These are phyloP conservation scores for Sceliomorpha sp. DNA, from an alignment of 2,888 invertebrate genomes.

Conservation along the genomic window DNA sequence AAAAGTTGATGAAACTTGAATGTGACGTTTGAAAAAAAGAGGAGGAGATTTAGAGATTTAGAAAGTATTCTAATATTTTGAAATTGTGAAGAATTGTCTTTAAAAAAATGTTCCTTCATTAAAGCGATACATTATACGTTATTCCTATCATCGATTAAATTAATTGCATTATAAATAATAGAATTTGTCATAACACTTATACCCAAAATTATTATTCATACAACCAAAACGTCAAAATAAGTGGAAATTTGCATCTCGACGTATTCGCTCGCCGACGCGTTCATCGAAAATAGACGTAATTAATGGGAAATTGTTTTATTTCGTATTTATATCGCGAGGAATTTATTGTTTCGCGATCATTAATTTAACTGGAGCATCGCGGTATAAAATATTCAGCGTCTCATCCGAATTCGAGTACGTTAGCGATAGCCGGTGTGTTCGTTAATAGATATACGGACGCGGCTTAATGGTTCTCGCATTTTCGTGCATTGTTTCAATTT, in stretches of 20 bases:
- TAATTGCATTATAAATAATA: constrained; percentile 21
- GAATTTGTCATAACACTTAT: constrained; percentile 19
- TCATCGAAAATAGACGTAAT: no score
- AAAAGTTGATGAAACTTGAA: constrained; percentile 11
- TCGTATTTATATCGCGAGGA: no score
- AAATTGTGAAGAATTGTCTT: no score
- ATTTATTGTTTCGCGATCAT: no score
- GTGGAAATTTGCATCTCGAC: no score
- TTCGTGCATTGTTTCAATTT: constrained; percentile 54
- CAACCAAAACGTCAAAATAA: not conserved
- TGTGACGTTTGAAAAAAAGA: no score
- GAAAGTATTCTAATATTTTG: no score
- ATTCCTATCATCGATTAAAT: constrained; percentile 18
- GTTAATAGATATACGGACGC: constrained; percentile 25
- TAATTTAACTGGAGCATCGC: no score
- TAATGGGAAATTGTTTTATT: no score
- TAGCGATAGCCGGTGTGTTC: constrained; percentile 8
- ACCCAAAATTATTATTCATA: constrained; percentile 11
- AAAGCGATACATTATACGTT: constrained; percentile 3
- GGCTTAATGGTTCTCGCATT: constrained; percentile 35
- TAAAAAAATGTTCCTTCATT: no score
- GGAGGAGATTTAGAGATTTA: no score
- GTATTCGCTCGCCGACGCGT: no score
- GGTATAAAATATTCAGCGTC: constrained; percentile 10
- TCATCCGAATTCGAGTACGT: not conserved